Conservation (phyloP, 2,797 vertebrate genomes). For the Presbytis comata region DNA sequence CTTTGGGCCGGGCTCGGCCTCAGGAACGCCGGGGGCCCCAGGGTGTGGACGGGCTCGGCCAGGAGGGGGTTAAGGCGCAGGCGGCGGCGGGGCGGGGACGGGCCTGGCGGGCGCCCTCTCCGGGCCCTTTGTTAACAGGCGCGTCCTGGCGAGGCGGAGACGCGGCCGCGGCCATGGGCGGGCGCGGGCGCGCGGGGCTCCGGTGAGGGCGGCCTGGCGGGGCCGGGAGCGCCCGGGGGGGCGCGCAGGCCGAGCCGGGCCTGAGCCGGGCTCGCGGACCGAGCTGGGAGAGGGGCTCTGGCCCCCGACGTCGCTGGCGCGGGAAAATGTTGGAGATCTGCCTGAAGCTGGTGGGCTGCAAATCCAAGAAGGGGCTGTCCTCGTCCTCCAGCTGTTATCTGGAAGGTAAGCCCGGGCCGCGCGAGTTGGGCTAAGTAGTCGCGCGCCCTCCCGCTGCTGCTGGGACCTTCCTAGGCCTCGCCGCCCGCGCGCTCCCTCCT, state of each 20-base stretch:
- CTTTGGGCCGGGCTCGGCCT: neutral
- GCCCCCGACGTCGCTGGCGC: conserved; percentile 80
- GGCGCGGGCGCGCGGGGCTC: neutral
- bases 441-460: neutral
- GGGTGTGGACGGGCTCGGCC: neutral
- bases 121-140: conserved; percentile 97
- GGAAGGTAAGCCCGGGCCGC: conserved; percentile 91
- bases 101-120: conserved; percentile 81
- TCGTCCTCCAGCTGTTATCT: conserved; percentile 99
- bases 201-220: conserved; percentile 22
- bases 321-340: conserved; percentile 99
- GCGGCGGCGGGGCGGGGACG: conserved; percentile 49
- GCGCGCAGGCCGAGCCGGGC: neutral
- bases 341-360: conserved; percentile 99
- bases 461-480: conserved; percentile 52
- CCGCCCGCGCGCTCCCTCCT: neutral
- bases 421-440: neutral
- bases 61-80: conserved; percentile 77
- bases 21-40: neutral
- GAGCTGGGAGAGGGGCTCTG: conserved; percentile 23
- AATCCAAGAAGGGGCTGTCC: conserved; percentile 98
- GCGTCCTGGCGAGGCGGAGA: conserved; percentile 32
- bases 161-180: conserved; percentile 30
- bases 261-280: conserved; percentile 2
- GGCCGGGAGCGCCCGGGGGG: conserved; percentile 7